Evolutionary conservation across 2,888 invertebrate genomes (phyloP), one percentile per base, ranked within the genome.

Genomic region (Cephus pulcher): DNA sequence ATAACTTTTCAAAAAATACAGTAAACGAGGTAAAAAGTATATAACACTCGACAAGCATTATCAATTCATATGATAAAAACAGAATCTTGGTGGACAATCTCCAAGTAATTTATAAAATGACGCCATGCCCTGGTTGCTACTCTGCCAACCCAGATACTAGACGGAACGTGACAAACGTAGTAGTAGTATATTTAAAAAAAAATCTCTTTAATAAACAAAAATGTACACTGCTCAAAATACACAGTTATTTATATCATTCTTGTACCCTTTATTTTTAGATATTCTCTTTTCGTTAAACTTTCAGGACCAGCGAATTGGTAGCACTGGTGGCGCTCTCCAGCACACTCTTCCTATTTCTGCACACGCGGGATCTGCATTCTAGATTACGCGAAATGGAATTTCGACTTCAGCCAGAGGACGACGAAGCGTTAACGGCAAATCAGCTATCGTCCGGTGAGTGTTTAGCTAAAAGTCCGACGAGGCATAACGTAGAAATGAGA

Each of bases 311-410:
- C 88, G 97, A 97, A 92, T 93, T 97, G 88, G 95, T 97, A 85
- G 97, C 97, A 32, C 92, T 97, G 82, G 93, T 97, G 88, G 97
- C 96, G 56, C 95, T 97, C 82, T 97, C 96, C 74, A 96, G 96
- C 87, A 97, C 97, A 1, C 93, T 97, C 87, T 97, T 97, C 92
- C 94, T 97, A 86, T 97, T 97, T 92, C 93, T 97, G 83, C 97
- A 97, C 93, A 97, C 97, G 76, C 93, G 96, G 85, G 96, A 96
- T 90, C 93, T 97, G 81, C 96, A 96, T 93, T 96, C 96, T 81
- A 95, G 96, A 90, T 93, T 97, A 83, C 94, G 94, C 82, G 95
- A 96, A 91, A 97, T 97, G 96, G 95, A 97, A 92, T 95, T 95
- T 75, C 94, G 94, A 89, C 93, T 96, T 83, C 95, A 95, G 87